Evolutionary conservation across 2,113 vertebrate genomes (phyloP).

Genomic region (Oreochromis spilurus): DNA sequence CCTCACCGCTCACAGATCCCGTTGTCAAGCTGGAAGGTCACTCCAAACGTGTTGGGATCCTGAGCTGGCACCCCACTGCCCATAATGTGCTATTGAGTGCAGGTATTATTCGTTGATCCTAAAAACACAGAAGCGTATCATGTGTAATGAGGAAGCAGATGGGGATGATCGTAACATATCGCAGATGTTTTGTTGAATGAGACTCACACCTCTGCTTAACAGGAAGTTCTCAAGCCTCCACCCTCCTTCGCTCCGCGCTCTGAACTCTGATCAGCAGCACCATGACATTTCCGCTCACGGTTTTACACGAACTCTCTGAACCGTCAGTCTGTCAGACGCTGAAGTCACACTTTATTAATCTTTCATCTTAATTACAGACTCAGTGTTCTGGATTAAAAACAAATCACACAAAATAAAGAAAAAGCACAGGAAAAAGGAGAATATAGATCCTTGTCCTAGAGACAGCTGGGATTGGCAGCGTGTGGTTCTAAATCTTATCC

Average conservation of each 20-base stretch:
- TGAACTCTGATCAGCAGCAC: not conserved
- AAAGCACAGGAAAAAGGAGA: not conserved
- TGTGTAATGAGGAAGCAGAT: not conserved
- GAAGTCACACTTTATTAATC: not conserved
- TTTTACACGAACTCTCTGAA: not conserved
- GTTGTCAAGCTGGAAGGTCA: slow-evolving; percentile 87
- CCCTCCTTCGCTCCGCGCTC: not conserved
- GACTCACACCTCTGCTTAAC: not conserved
- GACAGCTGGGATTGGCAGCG: not conserved
- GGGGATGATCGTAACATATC: not conserved
- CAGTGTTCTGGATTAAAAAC: not conserved
- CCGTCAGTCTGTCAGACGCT: not conserved
- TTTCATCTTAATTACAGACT: not conserved
- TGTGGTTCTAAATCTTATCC: not conserved
- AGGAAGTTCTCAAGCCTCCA: slow-evolving; percentile 12
- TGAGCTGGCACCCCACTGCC: slow-evolving; percentile 86
- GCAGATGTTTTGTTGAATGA: not conserved
- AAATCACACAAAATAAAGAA: not conserved
- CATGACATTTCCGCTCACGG: not conserved
- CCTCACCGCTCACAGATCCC: slow-evolving; percentile 72
- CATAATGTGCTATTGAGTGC: slow-evolving; percentile 87
- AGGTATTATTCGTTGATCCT: slow-evolving; percentile 63
- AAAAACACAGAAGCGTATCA: not conserved
- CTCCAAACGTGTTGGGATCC: slow-evolving; percentile 86
- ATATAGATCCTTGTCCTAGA: not conserved